phyloP scores from a whole-genome alignment of 2,797 vertebrate genomes.

The Ficedula albicollis region DNA sequence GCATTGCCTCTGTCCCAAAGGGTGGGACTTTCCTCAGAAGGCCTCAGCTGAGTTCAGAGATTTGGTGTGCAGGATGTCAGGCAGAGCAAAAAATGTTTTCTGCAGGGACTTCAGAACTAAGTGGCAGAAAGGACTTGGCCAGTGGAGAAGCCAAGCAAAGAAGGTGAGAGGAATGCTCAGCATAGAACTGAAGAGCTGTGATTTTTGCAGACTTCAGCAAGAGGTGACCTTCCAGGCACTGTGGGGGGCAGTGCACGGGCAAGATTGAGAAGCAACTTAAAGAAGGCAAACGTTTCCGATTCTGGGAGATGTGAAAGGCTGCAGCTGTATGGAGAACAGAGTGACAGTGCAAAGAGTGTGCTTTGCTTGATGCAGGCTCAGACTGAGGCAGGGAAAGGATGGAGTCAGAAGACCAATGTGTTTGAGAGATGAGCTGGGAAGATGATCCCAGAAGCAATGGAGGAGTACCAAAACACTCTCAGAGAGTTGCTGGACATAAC shows the following conservation, averaged over 20 bases:
- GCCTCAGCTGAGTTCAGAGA: not conserved
- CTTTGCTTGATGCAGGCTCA: not conserved
- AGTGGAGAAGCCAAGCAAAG: not conserved
- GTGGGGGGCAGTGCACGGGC: not conserved
- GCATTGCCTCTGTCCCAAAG: not conserved
- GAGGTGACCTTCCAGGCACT: not conserved
- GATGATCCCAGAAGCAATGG: not conserved
- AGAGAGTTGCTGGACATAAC: not conserved
- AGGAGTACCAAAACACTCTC: not conserved
- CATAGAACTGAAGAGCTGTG: not conserved
- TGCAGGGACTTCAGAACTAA: not conserved
- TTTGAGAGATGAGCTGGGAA: not conserved
- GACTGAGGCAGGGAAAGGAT: not conserved
- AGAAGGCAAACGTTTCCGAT: not conserved
- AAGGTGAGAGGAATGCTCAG: not conserved
- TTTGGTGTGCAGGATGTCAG: not conserved
- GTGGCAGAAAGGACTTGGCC: not conserved
- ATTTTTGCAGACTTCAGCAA: not conserved
- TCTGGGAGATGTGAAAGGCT: not conserved
- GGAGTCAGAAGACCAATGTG: not conserved
- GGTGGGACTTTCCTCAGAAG: not conserved
- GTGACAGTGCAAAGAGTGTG: not conserved
- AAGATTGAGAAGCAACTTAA: not conserved
- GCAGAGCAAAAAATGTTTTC: not conserved
- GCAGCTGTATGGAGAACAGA: not conserved